phyloP scores from a whole-genome alignment of 2,888 invertebrate species.

The Cantharis rufa region DNA sequence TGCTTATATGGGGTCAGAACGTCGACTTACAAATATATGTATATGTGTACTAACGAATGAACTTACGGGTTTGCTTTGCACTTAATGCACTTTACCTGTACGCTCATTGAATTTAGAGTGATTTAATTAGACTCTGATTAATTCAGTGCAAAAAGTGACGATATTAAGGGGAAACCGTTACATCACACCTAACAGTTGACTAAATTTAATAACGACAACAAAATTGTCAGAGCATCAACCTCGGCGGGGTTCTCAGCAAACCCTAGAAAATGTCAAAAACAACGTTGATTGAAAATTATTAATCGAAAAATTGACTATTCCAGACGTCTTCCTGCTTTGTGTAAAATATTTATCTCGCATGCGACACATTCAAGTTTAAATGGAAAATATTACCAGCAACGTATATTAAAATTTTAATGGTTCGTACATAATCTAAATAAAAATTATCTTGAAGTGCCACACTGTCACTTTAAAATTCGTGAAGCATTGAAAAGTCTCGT shows the following conservation, averaged over 20 bases:
- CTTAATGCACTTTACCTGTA: not conserved
- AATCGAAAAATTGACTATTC: not conserved
- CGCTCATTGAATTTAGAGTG: not conserved
- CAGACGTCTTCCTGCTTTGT: not conserved
- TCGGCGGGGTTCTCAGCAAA: no score
- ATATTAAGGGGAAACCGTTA: not conserved
- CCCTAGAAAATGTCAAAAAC: not conserved
- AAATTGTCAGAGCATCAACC: not conserved
- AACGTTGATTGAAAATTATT: not conserved
- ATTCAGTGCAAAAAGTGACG: not conserved
- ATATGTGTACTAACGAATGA: not conserved
- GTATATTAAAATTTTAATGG: not conserved
- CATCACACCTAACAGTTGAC: not conserved
- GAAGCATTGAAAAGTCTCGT: not conserved
- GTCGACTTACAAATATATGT: no score
- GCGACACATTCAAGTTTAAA: not conserved
- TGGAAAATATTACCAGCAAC: not conserved
- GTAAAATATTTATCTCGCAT: not conserved
- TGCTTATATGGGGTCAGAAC: no score
- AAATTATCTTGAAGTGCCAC: not conserved
- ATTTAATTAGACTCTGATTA: not conserved
- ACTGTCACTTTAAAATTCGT: not conserved
- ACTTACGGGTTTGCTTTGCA: not conserved
- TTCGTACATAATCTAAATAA: not conserved
- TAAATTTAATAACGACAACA: not conserved